Evolutionary conservation across 35 echinoderm and acorn worm genomes (phyloP), one percentile per base, ranked within the genome.

Genomic region (Diadema setosum): DNA sequence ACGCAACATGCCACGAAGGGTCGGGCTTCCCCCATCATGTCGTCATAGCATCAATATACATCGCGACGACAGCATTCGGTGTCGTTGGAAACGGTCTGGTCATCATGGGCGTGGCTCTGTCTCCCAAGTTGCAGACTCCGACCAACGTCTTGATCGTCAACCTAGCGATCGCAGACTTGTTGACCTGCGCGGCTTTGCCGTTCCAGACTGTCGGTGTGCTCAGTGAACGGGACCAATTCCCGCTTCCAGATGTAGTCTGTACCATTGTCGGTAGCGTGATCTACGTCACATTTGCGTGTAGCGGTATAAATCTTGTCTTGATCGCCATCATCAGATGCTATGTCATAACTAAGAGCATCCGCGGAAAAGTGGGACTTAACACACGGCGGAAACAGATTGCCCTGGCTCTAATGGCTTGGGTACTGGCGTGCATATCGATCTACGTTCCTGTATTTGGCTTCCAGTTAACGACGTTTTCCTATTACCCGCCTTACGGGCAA

Each of bases 61-160:
- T 83, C 23, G 23, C 30, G 48, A 56, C 48, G 14, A 46, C 37
- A 0, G 45, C 55, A 4, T 3, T 83, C 14, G 81, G 81, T 5
- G 55, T 83, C 21, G 14, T 27, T 18, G 81, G 81, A 21, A 83
- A 83, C 44, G 42, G 16, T 16, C 81, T 83, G 3, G 26, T 52
- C 5, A 44, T 83, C 24, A 30, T 33, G 12, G 81, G 39, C 32
- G 41, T 58, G 39, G 0, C 32, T 4, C 16, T 83, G 7, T 83
- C 81, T 14, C 81, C 24, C 37, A 83, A 83, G 55, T 24, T 83
- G 23, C 40, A 24, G 5, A 83, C 81, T 2, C 41, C 41, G 14
- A 58, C 81, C 24, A 83, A 83, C 45, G 55, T 83, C 7, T 50
- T 58, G 41, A 46, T 83, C 25, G 46, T 83, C 81, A 83, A 83